These are phyloP conservation scores for Setophaga kirtlandii DNA, from an alignment of 2,113 vertebrate genomes.

Conservation along the genomic window DNA sequence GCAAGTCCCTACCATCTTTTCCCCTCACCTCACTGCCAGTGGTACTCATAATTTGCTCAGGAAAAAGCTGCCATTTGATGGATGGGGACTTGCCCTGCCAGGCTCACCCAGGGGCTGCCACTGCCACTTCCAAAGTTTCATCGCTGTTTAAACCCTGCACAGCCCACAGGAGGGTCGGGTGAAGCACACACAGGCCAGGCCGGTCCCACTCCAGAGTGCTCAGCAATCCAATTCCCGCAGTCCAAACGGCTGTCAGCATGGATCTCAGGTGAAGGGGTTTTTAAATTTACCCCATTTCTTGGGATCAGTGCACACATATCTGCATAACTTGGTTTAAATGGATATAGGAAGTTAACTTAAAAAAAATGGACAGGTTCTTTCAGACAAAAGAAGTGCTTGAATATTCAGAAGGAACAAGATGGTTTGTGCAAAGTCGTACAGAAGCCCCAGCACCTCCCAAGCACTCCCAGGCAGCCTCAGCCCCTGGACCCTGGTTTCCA, in stretches of 20 bases:
- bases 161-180: rapidly evolving
- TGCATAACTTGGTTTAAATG: not conserved
- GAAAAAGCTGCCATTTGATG: not conserved
- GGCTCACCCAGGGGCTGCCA: not conserved
- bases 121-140: rapidly evolving
- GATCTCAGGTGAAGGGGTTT: rapidly evolving
- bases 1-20: rapidly evolving
- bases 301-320: not conserved
- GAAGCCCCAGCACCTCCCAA: not conserved
- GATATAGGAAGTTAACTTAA: not conserved
- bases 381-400: not conserved
- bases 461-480: not conserved
- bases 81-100: rapidly evolving
- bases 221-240: rapidly evolving
- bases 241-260: rapidly evolving
- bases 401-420: rapidly evolving
- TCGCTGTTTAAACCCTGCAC: rapidly evolving
- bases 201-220: rapidly evolving
- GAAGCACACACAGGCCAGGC: rapidly evolving
- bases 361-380: not conserved
- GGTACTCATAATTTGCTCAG: rapidly evolving
- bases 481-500: rapidly evolving
- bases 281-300: not conserved
- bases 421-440: rapidly evolving
- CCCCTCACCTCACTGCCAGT: rapidly evolving